Evolutionary conservation across 2,113 vertebrate genomes (phyloP).

Genomic region (Myocastor coypus): DNA sequence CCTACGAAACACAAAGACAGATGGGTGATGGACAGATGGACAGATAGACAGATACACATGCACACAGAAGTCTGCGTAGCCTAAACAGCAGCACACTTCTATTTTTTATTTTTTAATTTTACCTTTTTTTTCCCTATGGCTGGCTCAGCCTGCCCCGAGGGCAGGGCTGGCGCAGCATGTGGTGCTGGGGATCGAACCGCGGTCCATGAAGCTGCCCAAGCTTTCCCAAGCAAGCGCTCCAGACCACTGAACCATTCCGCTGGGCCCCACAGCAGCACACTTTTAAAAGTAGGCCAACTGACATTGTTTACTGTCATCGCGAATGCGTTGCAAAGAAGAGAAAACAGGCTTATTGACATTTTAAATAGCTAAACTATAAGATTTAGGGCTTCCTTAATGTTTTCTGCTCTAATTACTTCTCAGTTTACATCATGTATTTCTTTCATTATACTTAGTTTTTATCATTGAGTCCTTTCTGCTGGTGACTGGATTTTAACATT

Average conservation of each 20-base stretch:
- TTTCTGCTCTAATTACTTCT: conserved; percentile 70
- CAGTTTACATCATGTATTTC: background rate
- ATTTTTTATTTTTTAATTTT: too few relatives aligned
- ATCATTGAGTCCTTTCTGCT: background rate
- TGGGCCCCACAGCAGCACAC: too few relatives aligned
- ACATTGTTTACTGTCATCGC: conserved; percentile 63
- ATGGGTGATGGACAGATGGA: too few relatives aligned
- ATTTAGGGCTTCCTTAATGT: conserved; percentile 62
- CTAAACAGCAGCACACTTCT: conserved; percentile 46
- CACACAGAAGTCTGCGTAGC: background rate
- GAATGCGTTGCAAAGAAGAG: conserved; percentile 56
- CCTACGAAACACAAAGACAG: background rate
- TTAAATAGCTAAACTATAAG: conserved; percentile 67
- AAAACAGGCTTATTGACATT: conserved; percentile 70
- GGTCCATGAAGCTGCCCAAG: too few relatives aligned
- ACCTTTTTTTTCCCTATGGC: too few relatives aligned
- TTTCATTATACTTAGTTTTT: background rate
- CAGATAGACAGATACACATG: background rate
- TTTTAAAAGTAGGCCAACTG: conserved; percentile 68
- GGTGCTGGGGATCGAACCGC: too few relatives aligned
- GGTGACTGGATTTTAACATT: conserved; percentile 39
- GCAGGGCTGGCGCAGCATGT: too few relatives aligned
- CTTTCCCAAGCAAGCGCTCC: too few relatives aligned
- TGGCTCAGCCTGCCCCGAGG: too few relatives aligned
- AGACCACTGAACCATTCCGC: too few relatives aligned